These are phyloP conservation scores for Drosophila yakuba DNA, from an alignment of 1,140 invertebrate genomes.

Conservation along the genomic window DNA sequence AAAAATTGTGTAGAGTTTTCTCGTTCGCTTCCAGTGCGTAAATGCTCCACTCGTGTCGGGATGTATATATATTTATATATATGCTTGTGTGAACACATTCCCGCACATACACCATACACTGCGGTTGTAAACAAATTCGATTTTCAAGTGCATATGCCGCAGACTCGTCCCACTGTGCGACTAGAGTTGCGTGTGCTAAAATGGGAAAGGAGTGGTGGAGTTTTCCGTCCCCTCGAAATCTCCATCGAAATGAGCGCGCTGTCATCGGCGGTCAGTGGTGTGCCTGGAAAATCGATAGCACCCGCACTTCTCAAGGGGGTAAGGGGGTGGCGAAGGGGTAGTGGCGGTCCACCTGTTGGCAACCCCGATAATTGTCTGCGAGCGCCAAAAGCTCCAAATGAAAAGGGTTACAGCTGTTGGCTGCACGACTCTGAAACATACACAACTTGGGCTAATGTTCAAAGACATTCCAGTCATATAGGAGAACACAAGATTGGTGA, in stretches of 20 bases:
- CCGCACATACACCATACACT: conserved; percentile 4
- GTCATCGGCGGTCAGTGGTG: conserved; percentile 33
- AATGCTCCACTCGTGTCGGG: conserved; percentile 54
- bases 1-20: conserved; percentile 76
- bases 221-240: conserved; percentile 1
- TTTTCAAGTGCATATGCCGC: conserved; percentile 53
- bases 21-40: conserved; percentile 74
- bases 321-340: conserved; percentile 1
- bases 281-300: conserved; percentile 66
- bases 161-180: conserved; percentile 54
- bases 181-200: conserved; percentile 19
- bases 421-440: background rate
- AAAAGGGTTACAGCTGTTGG: conserved; percentile 53
- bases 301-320: conserved; percentile 10
- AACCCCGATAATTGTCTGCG: conserved; percentile 27
- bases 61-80: background rate
- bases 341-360: conserved; percentile 68
- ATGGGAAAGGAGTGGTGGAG: conserved; percentile 2
- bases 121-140: conserved; percentile 60
- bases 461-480: too few species aligned
- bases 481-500: too few species aligned
- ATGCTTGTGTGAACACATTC: conserved; percentile 7
- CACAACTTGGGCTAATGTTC: too few species aligned
- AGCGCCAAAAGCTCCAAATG: conserved; percentile 7
- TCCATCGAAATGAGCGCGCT: conserved; percentile 18